Evolutionary conservation across 2,113 vertebrate species (phyloP).

Genomic region (Sarotherodon lohbergeri): DNA sequence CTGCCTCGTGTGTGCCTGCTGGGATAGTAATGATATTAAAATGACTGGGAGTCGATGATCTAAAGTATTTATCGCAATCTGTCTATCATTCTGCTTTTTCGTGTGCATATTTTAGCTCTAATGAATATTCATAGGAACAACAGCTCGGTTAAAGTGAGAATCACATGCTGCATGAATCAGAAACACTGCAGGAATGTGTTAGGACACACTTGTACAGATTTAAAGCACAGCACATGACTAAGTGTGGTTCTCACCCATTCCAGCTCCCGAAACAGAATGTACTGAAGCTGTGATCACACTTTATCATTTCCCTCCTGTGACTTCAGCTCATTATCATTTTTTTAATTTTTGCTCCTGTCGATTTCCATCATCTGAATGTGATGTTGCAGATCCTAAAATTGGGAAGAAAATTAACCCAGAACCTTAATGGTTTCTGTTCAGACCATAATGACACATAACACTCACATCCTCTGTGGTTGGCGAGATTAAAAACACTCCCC

Average conservation of each 20-base stretch:
- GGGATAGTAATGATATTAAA: not conserved
- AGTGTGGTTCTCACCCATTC: not conserved
- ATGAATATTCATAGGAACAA: not conserved
- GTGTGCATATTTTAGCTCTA: not conserved
- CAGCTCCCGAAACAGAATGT: not conserved
- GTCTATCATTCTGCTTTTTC: not conserved
- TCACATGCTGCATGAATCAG: not conserved
- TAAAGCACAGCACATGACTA: not conserved
- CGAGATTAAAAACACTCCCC: not conserved
- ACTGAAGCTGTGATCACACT: not conserved
- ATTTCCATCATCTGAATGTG: not conserved
- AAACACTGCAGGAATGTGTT: not conserved
- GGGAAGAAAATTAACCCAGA: not conserved
- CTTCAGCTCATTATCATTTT: not conserved
- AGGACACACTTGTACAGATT: not conserved
- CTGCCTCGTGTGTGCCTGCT: fast-evolving
- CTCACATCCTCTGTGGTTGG: not conserved
- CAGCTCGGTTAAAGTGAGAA: not conserved
- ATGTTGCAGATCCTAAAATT: not conserved
- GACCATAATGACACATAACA: not conserved
- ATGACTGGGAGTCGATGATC: not conserved
- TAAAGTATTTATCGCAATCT: not conserved
- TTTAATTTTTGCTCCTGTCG: not conserved
- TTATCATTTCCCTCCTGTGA: not conserved
- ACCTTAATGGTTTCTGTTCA: not conserved